These are phyloP conservation scores for Lobophora halterata DNA, from an alignment of 2,888 invertebrate species.

Conservation along the genomic window DNA sequence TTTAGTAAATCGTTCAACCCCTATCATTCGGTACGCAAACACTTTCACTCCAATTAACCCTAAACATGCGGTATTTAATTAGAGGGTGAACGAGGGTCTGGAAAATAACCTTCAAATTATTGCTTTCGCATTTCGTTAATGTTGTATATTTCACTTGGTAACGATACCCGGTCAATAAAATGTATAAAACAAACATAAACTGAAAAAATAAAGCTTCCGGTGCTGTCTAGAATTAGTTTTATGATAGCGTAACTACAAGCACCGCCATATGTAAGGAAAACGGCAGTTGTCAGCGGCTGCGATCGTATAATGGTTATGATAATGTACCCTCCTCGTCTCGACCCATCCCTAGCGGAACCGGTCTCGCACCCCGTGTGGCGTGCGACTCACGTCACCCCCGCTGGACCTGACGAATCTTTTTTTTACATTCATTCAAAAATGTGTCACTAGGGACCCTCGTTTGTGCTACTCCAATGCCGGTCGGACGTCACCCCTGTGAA, in stretches of 20 bases:
- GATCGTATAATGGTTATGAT: slow-evolving; percentile 56
- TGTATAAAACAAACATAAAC: not conserved
- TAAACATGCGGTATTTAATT: slow-evolving; percentile 48
- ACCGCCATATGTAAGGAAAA: slow-evolving; percentile 45
- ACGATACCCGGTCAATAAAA: too few relatives aligned
- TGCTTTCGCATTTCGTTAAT: not conserved
- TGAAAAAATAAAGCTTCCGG: slow-evolving; percentile 13
- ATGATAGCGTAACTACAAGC: slow-evolving; percentile 35
- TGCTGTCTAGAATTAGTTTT: slow-evolving; percentile 37
- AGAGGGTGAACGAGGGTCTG: slow-evolving; percentile 38
- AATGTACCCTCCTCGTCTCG: slow-evolving; percentile 42
- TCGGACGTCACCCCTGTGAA: slow-evolving; percentile 39
- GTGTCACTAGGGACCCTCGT: slow-evolving; percentile 56
- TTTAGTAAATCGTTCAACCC: slow-evolving; percentile 30
- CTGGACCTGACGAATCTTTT: slow-evolving; percentile 41
- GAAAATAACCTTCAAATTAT: slow-evolving; percentile 12
- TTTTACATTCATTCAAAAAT: slow-evolving; percentile 55
- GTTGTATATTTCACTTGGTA: too few relatives aligned
- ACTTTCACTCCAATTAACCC: slow-evolving; percentile 46
- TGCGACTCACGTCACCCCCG: slow-evolving; percentile 33
- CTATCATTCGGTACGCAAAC: slow-evolving; percentile 37
- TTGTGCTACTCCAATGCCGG: slow-evolving; percentile 41
- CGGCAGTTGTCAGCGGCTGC: slow-evolving; percentile 43
- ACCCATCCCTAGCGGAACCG: slow-evolving; percentile 25
- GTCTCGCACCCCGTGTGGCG: slow-evolving; percentile 12